Evolutionary conservation across 2,888 invertebrate species (phyloP).

Genomic region (Biston stratarius): DNA sequence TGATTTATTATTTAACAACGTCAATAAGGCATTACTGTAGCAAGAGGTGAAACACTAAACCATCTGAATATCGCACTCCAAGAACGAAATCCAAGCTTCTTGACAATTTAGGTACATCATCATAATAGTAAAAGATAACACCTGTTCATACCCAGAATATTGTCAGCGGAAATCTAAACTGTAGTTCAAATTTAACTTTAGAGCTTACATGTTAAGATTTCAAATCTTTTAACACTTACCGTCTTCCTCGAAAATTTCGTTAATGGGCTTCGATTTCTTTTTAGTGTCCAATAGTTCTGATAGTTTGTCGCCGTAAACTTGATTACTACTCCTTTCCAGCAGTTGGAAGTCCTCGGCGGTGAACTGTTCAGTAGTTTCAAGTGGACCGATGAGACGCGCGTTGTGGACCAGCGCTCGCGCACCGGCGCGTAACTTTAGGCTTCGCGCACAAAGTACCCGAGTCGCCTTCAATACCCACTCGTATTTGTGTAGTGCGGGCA

Average conservation of each 20-base stretch:
- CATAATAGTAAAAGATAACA: too few relatives aligned
- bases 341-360: conserved; percentile 95
- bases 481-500: conserved; percentile 86
- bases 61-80: too few relatives aligned
- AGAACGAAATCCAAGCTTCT: too few relatives aligned
- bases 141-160: background rate
- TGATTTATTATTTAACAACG: too few relatives aligned
- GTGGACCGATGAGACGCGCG: conserved; percentile 95
- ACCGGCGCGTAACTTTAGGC: conserved; percentile 89
- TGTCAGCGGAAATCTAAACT: background rate
- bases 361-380: conserved; percentile 91
- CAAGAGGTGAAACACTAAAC: too few relatives aligned
- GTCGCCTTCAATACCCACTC: conserved; percentile 89
- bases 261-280: conserved; percentile 70
- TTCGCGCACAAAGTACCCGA: conserved; percentile 89
- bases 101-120: too few relatives aligned
- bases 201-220: background rate
- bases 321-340: conserved; percentile 91
- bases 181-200: background rate
- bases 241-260: conserved; percentile 75
- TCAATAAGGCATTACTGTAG: too few relatives aligned
- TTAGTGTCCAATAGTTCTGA: conserved; percentile 86
- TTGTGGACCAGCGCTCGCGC: conserved; percentile 93
- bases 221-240: conserved; percentile 55
- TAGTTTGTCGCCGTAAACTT: conserved; percentile 91